Base-by-base conservation (phyloP, 30 jellyfish, hydroid and myxozoan species). In the Hydractinia echinata region DNA sequence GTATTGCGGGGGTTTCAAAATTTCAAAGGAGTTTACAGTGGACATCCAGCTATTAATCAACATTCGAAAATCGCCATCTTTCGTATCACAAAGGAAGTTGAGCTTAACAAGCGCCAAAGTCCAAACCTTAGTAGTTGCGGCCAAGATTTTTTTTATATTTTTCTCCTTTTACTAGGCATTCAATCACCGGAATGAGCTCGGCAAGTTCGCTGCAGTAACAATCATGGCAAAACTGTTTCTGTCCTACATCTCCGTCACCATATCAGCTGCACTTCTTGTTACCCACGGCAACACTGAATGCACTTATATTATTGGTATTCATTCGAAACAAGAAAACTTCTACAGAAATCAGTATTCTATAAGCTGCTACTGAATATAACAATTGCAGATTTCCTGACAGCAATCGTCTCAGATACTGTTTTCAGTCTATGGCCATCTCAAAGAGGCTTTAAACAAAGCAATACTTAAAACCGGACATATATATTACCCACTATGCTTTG, bases 331-430 rank as follows among this genome's bases (percentile, higher is more conserved):
- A 76, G 49, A 18, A 72, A 72, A 49, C 20, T 76, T 9, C 49
- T 76, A 39, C 19, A 19, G 55, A 51, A 16, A 50, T 7, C 79
- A 7, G 9, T 72, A n/a, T 76, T 49, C 55, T 76, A 76, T 54
- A 51, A 16, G 44, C 9, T 76, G 7, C 19, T 76, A 15, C 84
- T 76, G 51, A 76, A 76, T 58, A 76, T 76, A 5, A 50, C 84
- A 4, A 76, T 54, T 6, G 84, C 84, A 49, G 84, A 76, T 16
- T 10, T 76, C 9, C 53, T 76, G 13, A 76, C 79, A 16, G 84
- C 68, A 30, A 51, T 58, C 44, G 49, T 76, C 16, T 49, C 76
- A 16, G 84, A 76, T 54, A 19, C 82, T 7, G 49, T 48, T 15
- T 48, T 79, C 55, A 51, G 52, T 16, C 8, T 52, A 6, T 76